A percentile compares a stretch with the other conserved stretches of the same genome.
These are phyloP conservation scores for Crocallis elinguaria DNA, from an alignment of 2,888 invertebrate species.

Conservation along the genomic window DNA sequence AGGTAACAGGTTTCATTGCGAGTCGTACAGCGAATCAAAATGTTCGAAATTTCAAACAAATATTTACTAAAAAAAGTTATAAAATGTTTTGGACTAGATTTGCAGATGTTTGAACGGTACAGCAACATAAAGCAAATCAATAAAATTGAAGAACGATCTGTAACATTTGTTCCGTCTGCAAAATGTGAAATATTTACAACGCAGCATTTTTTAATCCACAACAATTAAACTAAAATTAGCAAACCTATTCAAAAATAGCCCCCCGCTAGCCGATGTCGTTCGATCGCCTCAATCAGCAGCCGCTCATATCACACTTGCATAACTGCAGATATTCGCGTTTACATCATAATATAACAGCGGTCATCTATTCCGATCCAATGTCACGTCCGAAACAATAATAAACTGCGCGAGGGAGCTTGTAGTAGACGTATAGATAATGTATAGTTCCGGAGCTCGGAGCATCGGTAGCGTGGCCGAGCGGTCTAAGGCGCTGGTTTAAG, in stretches of 20 bases:
- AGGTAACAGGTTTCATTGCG: no score
- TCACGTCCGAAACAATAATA: background rate
- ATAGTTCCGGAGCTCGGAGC: background rate
- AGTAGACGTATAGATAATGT: background rate
- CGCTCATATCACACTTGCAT: constrained; percentile 2
- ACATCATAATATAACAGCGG: constrained; percentile 72
- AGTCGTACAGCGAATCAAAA: no score
- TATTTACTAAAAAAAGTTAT: no score
- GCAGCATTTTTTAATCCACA: constrained; percentile 5
- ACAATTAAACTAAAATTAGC: constrained; percentile 17
- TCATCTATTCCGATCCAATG: constrained; percentile 17
- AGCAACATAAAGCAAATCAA: no score
- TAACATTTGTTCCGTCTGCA: no score
- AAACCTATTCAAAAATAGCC: background rate
- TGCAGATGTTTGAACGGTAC: no score
- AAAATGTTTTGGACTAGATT: no score
- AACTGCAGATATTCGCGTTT: constrained; percentile 7
- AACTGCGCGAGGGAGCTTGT: background rate
- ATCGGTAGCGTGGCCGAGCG: constrained; percentile 93
- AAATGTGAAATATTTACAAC: no score
- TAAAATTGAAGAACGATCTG: no score
- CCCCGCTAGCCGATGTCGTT: background rate
- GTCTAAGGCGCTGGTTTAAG: constrained; percentile 96
- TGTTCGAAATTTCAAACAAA: no score
- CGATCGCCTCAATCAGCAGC: background rate